phyloP scores from a whole-genome alignment of 1,140 invertebrate genomes.

The Drosophila parabipectinata region DNA sequence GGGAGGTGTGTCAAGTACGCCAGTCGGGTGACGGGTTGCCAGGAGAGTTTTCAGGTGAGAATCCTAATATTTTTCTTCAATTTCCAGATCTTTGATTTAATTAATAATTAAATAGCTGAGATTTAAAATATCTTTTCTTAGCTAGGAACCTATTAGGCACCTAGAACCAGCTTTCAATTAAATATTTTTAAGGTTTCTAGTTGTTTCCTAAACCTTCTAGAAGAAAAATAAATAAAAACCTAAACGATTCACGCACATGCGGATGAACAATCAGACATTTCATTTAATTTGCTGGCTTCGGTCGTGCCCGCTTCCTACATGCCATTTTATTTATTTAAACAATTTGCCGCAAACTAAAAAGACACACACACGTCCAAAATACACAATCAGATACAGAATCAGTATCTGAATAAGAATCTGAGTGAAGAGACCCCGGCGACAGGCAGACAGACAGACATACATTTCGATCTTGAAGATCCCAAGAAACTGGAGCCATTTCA shows the following conservation, averaged over 20 bases:
- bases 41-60: conserved; percentile 85
- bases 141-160: no score
- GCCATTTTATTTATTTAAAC: conserved; percentile 77
- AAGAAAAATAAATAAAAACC: not conserved
- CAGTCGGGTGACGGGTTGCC: conserved; percentile 86
- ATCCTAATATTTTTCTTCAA: not conserved
- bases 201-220: no score
- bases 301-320: conserved; percentile 49
- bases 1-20: conserved; percentile 92
- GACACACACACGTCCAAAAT: conserved; percentile 14
- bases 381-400: not conserved
- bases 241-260: conserved; percentile 4
- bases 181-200: no score
- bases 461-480: conserved; percentile 3
- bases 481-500: conserved; percentile 45
- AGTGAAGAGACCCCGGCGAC: not conserved
- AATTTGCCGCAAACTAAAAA: conserved; percentile 69
- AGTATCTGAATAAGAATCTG: conserved; percentile 8
- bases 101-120: no score
- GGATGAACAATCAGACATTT: conserved; percentile 6
- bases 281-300: conserved; percentile 29
- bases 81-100: no score
- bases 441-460: not conserved
- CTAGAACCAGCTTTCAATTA: no score
- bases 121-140: no score